These are phyloP conservation scores for Agrochola macilenta DNA, from an alignment of 2,888 invertebrate species.

Conservation along the genomic window DNA sequence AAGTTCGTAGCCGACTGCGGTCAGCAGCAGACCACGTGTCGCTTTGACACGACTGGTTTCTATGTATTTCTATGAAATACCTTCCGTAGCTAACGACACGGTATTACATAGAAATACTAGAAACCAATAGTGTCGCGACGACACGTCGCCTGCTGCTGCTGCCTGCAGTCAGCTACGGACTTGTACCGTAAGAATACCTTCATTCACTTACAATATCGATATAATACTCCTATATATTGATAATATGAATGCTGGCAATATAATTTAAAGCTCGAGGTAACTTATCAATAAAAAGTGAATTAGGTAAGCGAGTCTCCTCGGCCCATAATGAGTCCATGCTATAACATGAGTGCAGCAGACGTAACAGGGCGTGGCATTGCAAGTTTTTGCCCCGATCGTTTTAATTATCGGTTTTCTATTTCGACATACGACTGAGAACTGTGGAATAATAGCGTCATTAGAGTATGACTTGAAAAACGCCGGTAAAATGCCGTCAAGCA, in stretches of 20 bases:
- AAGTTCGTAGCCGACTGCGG: no score
- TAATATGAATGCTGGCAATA: not conserved
- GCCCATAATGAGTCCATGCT: slow-evolving; percentile 33
- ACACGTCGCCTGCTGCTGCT: no score
- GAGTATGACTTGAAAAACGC: slow-evolving; percentile 74
- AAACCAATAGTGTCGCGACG: no score
- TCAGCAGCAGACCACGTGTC: no score
- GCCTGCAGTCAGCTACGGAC: no score
- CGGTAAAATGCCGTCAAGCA: slow-evolving; percentile 65
- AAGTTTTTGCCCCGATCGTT: slow-evolving; percentile 71
- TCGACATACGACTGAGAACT: slow-evolving; percentile 82
- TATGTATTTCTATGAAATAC: no score
- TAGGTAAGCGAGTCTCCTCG: slow-evolving; percentile 46
- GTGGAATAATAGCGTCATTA: slow-evolving; percentile 83
- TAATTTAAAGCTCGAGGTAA: slow-evolving; percentile 12
- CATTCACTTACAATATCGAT: not conserved
- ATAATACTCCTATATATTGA: not conserved
- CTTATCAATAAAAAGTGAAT: slow-evolving; percentile 32
- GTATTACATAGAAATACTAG: no score
- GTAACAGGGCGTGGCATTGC: slow-evolving; percentile 61
- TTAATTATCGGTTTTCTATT: slow-evolving; percentile 86
- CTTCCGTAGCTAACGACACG: no score
- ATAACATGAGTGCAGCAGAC: slow-evolving; percentile 46
- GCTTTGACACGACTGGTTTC: no score
- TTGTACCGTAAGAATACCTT: not conserved